phyloP scores from a whole-genome alignment of 2,113 vertebrate genomes.

The Carassius carassius region DNA sequence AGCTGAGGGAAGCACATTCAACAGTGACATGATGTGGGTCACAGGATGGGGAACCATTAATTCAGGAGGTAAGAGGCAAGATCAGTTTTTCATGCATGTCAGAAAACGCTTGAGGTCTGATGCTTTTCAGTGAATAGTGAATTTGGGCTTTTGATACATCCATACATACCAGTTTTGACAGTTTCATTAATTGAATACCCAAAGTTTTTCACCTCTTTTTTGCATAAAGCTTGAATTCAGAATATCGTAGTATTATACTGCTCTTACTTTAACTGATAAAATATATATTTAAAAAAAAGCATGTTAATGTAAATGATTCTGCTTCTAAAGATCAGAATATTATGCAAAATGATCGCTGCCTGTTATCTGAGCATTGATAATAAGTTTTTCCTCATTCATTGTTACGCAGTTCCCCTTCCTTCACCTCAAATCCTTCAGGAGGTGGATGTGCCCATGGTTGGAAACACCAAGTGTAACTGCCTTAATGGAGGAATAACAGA shows the following conservation, averaged over 20 bases:
- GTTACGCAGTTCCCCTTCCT: constrained; percentile 23
- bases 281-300: too few relatives aligned
- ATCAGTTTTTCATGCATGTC: too few relatives aligned
- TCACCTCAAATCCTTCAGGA: constrained; percentile 56
- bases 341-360: background rate
- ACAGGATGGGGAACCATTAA: background rate
- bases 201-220: background rate
- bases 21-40: constrained; percentile 10
- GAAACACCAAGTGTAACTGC: constrained; percentile 47
- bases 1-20: background rate
- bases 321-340: background rate
- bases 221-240: background rate
- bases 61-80: background rate
- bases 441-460: constrained; percentile 54
- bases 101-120: too few relatives aligned
- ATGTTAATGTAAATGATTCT: background rate
- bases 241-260: background rate
- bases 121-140: too few relatives aligned
- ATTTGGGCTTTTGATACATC: background rate
- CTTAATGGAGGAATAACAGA: constrained; percentile 61
- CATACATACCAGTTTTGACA: background rate
- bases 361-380: background rate
- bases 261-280: background rate
- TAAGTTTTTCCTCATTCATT: background rate
- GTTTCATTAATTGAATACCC: too few relatives aligned